A percentile compares a stretch with the other conserved stretches of the same genome.
Evolutionary conservation across 2,888 invertebrate genomes (phyloP).

Genomic region (Nomada fabriciana): DNA sequence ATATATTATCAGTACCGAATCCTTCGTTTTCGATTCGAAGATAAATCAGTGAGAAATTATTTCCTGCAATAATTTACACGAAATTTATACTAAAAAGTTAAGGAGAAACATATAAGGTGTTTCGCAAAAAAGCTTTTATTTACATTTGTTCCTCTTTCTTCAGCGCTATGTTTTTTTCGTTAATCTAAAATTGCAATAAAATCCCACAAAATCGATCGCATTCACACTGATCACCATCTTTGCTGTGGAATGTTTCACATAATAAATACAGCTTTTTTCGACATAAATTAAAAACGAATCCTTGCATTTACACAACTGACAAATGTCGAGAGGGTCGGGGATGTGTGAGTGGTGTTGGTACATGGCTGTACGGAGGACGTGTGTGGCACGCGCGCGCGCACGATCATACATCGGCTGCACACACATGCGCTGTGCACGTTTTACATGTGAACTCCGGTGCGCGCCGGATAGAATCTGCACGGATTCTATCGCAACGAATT

Average conservation of each 20-base stretch:
- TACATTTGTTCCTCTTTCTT: slow-evolving; percentile 72
- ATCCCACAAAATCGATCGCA: slow-evolving; percentile 70
- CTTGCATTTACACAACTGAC: slow-evolving; percentile 71
- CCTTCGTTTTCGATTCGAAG: not conserved
- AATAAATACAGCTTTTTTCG: slow-evolving; percentile 69
- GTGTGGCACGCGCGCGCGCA: not conserved
- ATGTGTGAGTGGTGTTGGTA: slow-evolving; percentile 3
- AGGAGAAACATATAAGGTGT: slow-evolving; percentile 46
- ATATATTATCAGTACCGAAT: too few species aligned
- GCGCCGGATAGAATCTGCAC: slow-evolving; percentile 48
- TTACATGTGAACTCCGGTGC: slow-evolving; percentile 56
- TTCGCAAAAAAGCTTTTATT: slow-evolving; percentile 75
- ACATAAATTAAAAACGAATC: slow-evolving; percentile 71
- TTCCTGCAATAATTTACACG: not conserved
- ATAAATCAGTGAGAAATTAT: not conserved
- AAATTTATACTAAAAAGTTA: not conserved
- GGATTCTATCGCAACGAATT: slow-evolving; percentile 60
- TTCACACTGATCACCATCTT: slow-evolving; percentile 61
- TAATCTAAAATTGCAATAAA: slow-evolving; percentile 74
- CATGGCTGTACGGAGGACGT: slow-evolving; percentile 6
- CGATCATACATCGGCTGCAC: not conserved
- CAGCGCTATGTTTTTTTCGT: slow-evolving; percentile 56
- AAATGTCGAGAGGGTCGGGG: not conserved
- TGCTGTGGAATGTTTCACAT: slow-evolving; percentile 72
- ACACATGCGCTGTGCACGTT: slow-evolving; percentile 12